Conservation (phyloP, 2,888 invertebrate genomes). For the Parelbella ahira region DNA sequence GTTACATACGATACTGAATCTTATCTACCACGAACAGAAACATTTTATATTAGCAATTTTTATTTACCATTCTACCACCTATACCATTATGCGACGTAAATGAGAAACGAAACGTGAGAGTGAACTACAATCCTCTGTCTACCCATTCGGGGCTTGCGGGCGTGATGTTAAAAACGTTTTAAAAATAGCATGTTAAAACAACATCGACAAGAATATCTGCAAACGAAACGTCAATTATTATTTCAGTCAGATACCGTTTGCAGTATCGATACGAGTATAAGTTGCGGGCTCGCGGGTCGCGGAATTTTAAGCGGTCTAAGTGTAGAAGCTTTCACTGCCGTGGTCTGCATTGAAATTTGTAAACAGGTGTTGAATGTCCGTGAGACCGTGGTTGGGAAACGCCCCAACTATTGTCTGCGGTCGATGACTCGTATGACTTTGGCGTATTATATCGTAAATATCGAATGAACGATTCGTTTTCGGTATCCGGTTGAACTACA, state of each 20-base stretch:
- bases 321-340: conserved; percentile 28
- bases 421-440: conserved; percentile 23
- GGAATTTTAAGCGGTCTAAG: conserved; percentile 21
- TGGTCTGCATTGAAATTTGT: conserved; percentile 28
- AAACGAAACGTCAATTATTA: conserved; percentile 3
- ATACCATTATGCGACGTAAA: too few species aligned
- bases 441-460: conserved; percentile 13
- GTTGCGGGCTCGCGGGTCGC: conserved; percentile 8
- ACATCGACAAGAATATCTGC: too few species aligned
- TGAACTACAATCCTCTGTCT: too few species aligned
- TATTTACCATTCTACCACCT: too few species aligned
- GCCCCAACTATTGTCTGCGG: conserved; percentile 23
- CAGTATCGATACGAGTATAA: conserved; percentile 12
- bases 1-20: too few species aligned
- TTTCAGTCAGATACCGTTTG: conserved; percentile 3
- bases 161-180: too few species aligned
- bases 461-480: conserved; percentile 14
- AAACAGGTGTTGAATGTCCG: conserved; percentile 24
- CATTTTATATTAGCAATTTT: too few species aligned
- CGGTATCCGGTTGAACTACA: too few species aligned
- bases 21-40: too few species aligned
- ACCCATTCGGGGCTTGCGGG: too few species aligned
- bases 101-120: too few species aligned
- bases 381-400: conserved; percentile 16
- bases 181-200: too few species aligned